These are phyloP conservation scores for Drosophila mettleri DNA, from an alignment of 2,888 invertebrate species.

Conservation along the genomic window DNA sequence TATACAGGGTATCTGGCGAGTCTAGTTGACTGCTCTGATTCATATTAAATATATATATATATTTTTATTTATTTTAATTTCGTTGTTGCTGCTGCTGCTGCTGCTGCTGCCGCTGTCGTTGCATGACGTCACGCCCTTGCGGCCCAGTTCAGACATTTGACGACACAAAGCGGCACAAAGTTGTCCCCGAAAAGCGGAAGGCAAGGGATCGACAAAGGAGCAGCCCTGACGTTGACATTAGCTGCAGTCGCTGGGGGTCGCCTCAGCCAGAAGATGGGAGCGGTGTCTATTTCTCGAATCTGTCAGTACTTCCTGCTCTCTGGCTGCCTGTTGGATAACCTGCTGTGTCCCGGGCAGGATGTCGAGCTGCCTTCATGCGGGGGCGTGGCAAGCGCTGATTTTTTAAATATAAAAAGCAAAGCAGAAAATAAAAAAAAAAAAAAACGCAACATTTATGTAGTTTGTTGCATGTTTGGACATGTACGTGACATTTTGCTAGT, in stretches of 20 bases:
- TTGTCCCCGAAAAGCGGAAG: slow-evolving; percentile 39
- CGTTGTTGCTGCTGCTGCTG: slow-evolving; percentile 20
- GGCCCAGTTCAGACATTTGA: slow-evolving; percentile 57
- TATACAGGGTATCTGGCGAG: not conserved
- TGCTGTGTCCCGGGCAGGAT: slow-evolving; percentile 32
- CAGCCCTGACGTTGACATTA: slow-evolving; percentile 60
- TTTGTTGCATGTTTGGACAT: slow-evolving; percentile 70
- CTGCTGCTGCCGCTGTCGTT: slow-evolving; percentile 19
- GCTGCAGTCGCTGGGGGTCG: slow-evolving; percentile 23
- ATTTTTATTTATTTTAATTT: slow-evolving; percentile 26
- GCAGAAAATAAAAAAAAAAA: not conserved
- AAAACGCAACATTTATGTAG: slow-evolving; percentile 68
- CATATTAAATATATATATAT: slow-evolving; percentile 23
- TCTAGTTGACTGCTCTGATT: not conserved
- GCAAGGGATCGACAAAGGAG: slow-evolving; percentile 32
- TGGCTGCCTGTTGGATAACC: slow-evolving; percentile 46
- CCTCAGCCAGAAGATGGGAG: not conserved
- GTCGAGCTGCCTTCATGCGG: slow-evolving; percentile 11
- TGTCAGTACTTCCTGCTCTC: slow-evolving; percentile 54
- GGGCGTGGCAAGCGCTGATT: slow-evolving; percentile 22
- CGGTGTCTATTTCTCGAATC: slow-evolving; percentile 45
- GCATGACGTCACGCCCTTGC: slow-evolving; percentile 59
- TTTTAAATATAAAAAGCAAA: too few relatives aligned
- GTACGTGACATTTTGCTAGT: slow-evolving; percentile 72
- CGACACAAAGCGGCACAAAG: slow-evolving; percentile 55